Base-by-base conservation (phyloP, 2,113 vertebrate genomes). In the Ascaphus truei region DNA sequence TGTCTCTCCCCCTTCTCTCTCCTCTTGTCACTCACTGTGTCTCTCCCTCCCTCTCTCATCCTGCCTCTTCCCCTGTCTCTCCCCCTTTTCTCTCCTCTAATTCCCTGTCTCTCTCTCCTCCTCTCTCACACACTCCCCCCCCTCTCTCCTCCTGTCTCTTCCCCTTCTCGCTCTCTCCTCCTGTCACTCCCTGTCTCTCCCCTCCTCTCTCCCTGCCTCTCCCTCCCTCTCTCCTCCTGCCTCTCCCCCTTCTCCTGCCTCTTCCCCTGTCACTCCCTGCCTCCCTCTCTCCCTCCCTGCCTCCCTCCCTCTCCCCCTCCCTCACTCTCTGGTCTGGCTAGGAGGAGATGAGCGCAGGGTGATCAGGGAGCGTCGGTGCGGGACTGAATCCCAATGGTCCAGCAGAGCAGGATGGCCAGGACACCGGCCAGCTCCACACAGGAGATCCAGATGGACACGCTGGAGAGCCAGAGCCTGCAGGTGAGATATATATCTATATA, bases 371-470 rank as follows among this genome's bases (percentile, higher is more conserved):
- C 39, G 47, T 6, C 7, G 16, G 47, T 50, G 23, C 33, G 53
- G 64, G 56, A 53, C 16, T 61, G 23, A 22, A n/a, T 57, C 60
- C 90, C 88, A 89, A 93, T 98, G 96, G 96, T 98, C 91, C 96
- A 95, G 92, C 95, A 96, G 91, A 92, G 90, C 91, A 89, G 90
- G 86, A 98, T 98, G 96, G 95, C 95, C 87, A 92, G 94, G 87
- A 93, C 94, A 83, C 92, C 95, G 78, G 95, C 92, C 89, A 95
- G 92, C 89, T 93, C 96, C 78, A 93, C 92, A 83, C 95, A 96
- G 88, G 96, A 98, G 89, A 98, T 98, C 84, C 95, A 94, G 82
- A 98, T 97, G 95, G 95, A 96, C 86, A 94, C 95, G 87, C 94
- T 97, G 74, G 95, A 95, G 76, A 89, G 92, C 69, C 93, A 95